Evolutionary conservation across 2,797 vertebrate genomes (phyloP), one percentile per base, ranked within the genome.

Genomic region (Pseudochirops corinnae): DNA sequence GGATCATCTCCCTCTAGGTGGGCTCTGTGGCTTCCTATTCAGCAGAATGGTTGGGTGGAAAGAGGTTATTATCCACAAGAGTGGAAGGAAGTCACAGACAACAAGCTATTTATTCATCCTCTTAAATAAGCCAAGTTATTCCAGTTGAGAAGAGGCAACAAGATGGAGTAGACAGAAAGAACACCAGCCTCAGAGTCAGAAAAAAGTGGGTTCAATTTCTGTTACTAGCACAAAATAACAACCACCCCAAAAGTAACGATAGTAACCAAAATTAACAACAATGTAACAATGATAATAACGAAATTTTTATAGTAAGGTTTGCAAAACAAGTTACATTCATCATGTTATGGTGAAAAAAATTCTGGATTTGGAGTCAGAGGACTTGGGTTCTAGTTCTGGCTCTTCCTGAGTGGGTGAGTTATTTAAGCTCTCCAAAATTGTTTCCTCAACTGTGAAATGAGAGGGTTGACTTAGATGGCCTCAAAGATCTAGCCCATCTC

Each of bases 101-200:
- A 94, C n/a, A 91, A 96, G 21, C 93, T 60, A 91, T 82, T 96
- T 96, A 94, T 97, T 95, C 82, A 93, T 94, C 24, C 58, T 96
- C 50, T 95, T 96, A 96, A 57, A 39, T 82, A 82, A 82, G 67
- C n/a, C n/a, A 46, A 82, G 16, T 82, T 39, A 46, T 21, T 82
- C 18, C n/a, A 82, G n/a, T 46, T 46, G 67, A 46, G n/a, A 39
- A 82, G 67, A 82, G 21, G 5, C n/a, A 82, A 82, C 67, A 82
- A 46, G 67, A 46, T 82, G 21, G 24, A 21, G n/a, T 21, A 82
- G n/a, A 74, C 5, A 74, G 60, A 62, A 55, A 55, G 53, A 67
- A 39, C 5, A 39, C 13, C 14, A 74, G 67, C 9, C 12, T 82
- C 12, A 4, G 24, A 46, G 21, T 46, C n/a, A 82, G 67, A 39